Evolutionary conservation across 2,888 invertebrate species (phyloP), one percentile per base, ranked within the genome.

Genomic region (Diarsia rubi): DNA sequence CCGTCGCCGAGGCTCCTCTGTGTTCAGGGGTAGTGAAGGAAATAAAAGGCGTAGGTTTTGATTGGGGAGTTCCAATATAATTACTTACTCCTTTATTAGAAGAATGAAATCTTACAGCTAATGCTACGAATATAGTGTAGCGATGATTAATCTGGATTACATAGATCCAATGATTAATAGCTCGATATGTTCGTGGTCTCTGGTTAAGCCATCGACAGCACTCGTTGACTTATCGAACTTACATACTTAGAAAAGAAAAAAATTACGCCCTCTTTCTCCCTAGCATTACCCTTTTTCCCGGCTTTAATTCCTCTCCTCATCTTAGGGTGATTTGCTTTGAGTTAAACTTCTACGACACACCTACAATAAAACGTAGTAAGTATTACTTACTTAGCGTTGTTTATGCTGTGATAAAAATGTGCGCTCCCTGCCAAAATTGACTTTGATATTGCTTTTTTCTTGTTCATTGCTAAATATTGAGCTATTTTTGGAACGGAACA

Each of bases 51-150:
- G 19, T 16, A 11, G 6, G n/a, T 73, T 62, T 49, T 42, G 68
- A 62, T 21, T 14, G 45, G 24, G 49, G 16, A n/a, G n/a, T 52
- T 37, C 68, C 31, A 52, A 12, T 74, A 52, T 52, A 73, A 42
- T 44, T 24, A 45, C 74, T 44, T 24, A 45, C 74, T 62, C 49
- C 73, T 74, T 62, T 73, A 74, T 62, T 74, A 27, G 21, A 47
- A 59, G 42, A 12, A 47, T 42, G 0, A 47, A 52, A 49, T 21
- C 6, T 59, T 73, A 73, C n/a, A 73, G 8, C 44, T 74, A 60
- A 63, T 63, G 62, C 73, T 75, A 74, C 75, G 44, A 37, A 45
- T 74, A 75, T 12, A 74, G 8, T 74, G 75, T 54, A 75, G 75
- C 31, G 24, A 45, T 59, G 37, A 47, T 72, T 72, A 37, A 16